Evolutionary conservation across 2,797 vertebrate genomes (phyloP).

Genomic region (Rhynchotus rufescens): DNA sequence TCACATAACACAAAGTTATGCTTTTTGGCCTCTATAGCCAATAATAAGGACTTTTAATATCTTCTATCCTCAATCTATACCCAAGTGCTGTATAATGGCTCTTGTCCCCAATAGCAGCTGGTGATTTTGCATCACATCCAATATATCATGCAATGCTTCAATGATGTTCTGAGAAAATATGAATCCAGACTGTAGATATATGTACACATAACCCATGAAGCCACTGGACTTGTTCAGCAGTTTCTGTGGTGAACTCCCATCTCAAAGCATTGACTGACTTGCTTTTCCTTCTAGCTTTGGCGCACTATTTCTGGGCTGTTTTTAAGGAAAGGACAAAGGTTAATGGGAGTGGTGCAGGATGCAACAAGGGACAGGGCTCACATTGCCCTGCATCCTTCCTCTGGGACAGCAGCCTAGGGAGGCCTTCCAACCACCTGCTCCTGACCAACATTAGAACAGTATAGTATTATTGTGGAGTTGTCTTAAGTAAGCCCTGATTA

Average conservation of each 20-base stretch:
- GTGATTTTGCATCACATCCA: neutral
- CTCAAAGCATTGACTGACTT: neutral
- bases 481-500: neutral
- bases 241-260: neutral
- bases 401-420: neutral
- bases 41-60: neutral
- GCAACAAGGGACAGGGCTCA: no score
- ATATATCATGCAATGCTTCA: neutral
- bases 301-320: neutral
- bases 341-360: neutral
- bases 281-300: neutral
- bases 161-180: neutral
- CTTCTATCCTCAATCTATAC: neutral
- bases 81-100: neutral
- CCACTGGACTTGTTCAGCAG: neutral
- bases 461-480: neutral
- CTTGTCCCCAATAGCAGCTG: neutral
- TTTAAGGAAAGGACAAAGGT: neutral
- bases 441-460: neutral
- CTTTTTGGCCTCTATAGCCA: neutral
- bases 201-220: neutral
- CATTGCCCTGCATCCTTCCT: neutral
- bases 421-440: neutral
- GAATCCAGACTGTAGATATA: neutral
- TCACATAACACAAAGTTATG: neutral